These are phyloP conservation scores for Atlantisia rogersi DNA, from an alignment of 2,113 vertebrate species.

Conservation along the genomic window DNA sequence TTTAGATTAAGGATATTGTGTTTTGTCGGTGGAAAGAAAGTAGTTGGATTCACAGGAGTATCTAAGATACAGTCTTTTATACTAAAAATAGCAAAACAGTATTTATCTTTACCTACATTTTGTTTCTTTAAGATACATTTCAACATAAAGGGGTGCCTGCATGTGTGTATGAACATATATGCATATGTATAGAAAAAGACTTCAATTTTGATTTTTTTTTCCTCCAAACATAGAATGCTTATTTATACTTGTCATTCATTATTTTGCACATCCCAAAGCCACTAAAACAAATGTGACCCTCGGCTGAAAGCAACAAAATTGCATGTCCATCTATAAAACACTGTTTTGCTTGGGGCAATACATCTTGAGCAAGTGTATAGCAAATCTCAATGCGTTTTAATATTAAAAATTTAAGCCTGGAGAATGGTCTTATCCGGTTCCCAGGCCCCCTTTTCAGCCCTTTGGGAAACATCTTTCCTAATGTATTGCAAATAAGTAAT, in stretches of 20 bases:
- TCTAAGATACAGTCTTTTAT: not conserved
- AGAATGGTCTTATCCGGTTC: slow-evolving; percentile 73
- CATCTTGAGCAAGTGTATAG: slow-evolving; percentile 79
- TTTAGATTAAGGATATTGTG: not conserved
- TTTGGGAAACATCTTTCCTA: slow-evolving; percentile 41
- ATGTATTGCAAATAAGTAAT: slow-evolving; percentile 54
- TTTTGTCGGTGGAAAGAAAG: not conserved
- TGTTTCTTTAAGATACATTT: not conserved
- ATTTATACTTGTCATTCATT: slow-evolving; percentile 10
- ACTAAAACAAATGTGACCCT: slow-evolving; percentile 38
- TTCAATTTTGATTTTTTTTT: not conserved
- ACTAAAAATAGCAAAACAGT: not conserved
- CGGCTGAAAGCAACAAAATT: slow-evolving; percentile 39
- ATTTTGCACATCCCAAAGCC: not conserved
- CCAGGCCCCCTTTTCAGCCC: slow-evolving; percentile 50
- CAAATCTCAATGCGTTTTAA: slow-evolving; percentile 83
- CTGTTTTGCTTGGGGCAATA: slow-evolving; percentile 85
- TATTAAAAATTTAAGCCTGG: slow-evolving; percentile 85
- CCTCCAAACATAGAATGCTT: not conserved
- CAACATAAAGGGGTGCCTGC: not conserved
- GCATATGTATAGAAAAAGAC: not conserved
- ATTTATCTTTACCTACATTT: not conserved
- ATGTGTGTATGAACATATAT: rapidly evolving
- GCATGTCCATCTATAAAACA: slow-evolving; percentile 76
- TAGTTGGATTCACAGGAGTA: not conserved